These are phyloP conservation scores for Pterobdella sp. DNA, from an alignment of 2,888 invertebrate species.

Conservation along the genomic window DNA sequence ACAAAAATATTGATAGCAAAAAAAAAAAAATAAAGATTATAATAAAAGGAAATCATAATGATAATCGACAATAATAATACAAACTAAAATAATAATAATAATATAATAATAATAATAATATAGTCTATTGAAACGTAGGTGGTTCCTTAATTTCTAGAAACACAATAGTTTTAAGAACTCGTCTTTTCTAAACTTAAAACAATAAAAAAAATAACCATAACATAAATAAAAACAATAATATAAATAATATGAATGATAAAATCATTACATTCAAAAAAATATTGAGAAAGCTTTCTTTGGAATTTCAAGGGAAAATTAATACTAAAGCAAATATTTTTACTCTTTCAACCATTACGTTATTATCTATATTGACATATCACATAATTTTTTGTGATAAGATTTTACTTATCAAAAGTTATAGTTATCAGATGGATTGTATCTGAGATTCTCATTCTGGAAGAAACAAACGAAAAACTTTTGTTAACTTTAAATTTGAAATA, in stretches of 20 bases:
- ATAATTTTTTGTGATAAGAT: no score
- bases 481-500: no score
- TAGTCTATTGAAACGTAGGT: neutral
- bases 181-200: neutral
- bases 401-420: no score
- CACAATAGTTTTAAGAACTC: neutral
- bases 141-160: neutral
- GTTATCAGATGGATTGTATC: no score
- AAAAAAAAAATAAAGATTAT: neutral
- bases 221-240: neutral
- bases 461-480: no score
- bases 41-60: neutral
- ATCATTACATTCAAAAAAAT: no score
- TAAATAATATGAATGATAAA: constrained; percentile 1
- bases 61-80: neutral
- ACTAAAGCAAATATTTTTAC: no score
- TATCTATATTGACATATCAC: no score
- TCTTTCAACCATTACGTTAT: no score
- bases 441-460: no score
- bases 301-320: no score
- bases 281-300: no score
- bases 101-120: neutral
- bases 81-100: neutral
- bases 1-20: neutral
- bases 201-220: neutral